Percentiles rank a stretch among this genome's conserved stretches.
Evolutionary conservation across 2,888 invertebrate genomes (phyloP).

Genomic region (Crematogaster levior): DNA sequence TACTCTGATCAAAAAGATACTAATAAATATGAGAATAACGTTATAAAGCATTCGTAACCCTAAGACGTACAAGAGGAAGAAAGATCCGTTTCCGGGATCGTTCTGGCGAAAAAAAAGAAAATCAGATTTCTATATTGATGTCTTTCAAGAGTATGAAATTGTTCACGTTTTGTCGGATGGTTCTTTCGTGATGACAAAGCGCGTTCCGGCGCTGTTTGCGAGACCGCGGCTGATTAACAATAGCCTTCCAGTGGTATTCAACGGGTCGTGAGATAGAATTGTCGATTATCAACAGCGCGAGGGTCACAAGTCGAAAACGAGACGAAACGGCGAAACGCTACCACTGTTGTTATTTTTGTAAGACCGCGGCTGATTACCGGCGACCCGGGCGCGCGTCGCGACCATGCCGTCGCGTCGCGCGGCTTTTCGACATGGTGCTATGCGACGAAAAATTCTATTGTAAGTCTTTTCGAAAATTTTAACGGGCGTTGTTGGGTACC

Average conservation of each 20-base stretch:
- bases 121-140: slow-evolving; percentile 79
- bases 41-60: slow-evolving; percentile 75
- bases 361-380: slow-evolving; percentile 27
- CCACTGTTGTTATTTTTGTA: slow-evolving; percentile 59
- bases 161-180: slow-evolving; percentile 61
- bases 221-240: slow-evolving; percentile 37
- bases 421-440: slow-evolving; percentile 56
- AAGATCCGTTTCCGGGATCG: slow-evolving; percentile 68
- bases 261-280: slow-evolving; percentile 33
- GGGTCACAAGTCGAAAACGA: not conserved
- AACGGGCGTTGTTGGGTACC: slow-evolving; percentile 53
- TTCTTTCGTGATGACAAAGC: slow-evolving; percentile 58
- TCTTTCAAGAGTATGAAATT: slow-evolving; percentile 79
- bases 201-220: slow-evolving; percentile 27
- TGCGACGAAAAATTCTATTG: slow-evolving; percentile 41
- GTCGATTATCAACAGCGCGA: slow-evolving; percentile 19
- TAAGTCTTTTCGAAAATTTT: slow-evolving; percentile 33
- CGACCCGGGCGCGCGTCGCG: slow-evolving; percentile 28
- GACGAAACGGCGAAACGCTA: slow-evolving; percentile 24
- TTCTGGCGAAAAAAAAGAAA: slow-evolving; percentile 68
- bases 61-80: slow-evolving; percentile 67
- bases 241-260: slow-evolving; percentile 50
- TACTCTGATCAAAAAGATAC: slow-evolving; percentile 78
- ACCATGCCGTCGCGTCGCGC: slow-evolving; percentile 17
- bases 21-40: slow-evolving; percentile 73